Evolutionary conservation across 2,888 invertebrate genomes (phyloP).

Genomic region (Megaustenia siamemsis): DNA sequence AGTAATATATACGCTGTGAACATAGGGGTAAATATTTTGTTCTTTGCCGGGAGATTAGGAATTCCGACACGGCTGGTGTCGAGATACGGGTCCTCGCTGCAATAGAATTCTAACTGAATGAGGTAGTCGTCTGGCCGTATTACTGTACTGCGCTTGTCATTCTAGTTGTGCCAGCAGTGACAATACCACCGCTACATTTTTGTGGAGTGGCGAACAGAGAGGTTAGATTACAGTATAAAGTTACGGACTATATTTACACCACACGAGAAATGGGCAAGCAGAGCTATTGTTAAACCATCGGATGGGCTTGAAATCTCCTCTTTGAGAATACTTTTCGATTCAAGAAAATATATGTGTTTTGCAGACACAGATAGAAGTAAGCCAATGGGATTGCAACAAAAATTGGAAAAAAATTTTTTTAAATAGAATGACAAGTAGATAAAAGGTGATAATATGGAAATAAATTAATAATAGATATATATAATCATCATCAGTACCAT

Average conservation of each 20-base stretch:
- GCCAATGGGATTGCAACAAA: too few relatives aligned
- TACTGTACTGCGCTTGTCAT: neutral
- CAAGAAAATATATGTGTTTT: too few relatives aligned
- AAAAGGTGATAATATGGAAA: too few relatives aligned
- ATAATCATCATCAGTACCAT: too few relatives aligned
- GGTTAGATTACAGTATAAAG: neutral
- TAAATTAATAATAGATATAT: too few relatives aligned
- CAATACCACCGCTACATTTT: neutral
- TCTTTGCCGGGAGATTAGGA: neutral
- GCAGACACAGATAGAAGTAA: too few relatives aligned
- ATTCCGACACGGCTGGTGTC: neutral
- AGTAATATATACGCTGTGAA: neutral
- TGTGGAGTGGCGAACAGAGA: neutral
- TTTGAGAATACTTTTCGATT: too few relatives aligned
- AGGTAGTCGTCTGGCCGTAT: neutral
- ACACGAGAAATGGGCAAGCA: neutral
- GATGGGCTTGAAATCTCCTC: too few relatives aligned
- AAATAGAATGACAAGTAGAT: too few relatives aligned
- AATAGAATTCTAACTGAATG: neutral
- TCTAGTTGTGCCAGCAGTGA: neutral
- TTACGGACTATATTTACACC: neutral
- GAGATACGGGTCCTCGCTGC: neutral
- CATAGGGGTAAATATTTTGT: neutral
- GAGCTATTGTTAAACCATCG: neutral
- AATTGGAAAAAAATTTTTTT: too few relatives aligned